Evolutionary conservation across 2,797 vertebrate species (phyloP), one percentile per base, ranked within the genome.

Genomic region (Tenualosa thibaudeaui): DNA sequence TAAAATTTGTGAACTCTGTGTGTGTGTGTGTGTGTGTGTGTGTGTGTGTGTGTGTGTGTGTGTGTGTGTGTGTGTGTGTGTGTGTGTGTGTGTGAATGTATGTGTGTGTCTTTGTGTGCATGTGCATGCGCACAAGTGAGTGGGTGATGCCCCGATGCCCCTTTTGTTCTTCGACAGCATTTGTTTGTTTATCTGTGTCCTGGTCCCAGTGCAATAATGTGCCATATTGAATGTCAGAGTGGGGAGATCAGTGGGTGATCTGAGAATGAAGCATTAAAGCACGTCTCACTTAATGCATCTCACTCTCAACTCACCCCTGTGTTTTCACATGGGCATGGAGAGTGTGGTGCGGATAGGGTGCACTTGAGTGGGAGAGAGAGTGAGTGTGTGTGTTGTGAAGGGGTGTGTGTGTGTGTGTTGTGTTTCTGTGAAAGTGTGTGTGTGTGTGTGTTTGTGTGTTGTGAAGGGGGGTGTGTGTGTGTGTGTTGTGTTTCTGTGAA

Each of bases 51-150:
- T 68, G 26, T 37, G 65, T 68, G 65, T 71, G 12, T 71, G 65
- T 40, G 26, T 71, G 31, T 43, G 37, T 75, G 65, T 68, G 65
- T 68, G 65, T 68, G 62, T 68, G 62, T 68, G 62, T 68, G 62
- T 68, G 62, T 68, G 62, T 37, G 62, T 68, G 62, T 68, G 62
- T 68, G 26, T 68, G 62, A 37, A 26, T 68, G 62, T 37, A 10
- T 68, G 62, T 68, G 62, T 68, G 62, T 68, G 62, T 26, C 26
- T 68, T 26, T 68, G 62, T 68, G 24, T 68, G 62, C 19, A 26
- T 68, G 62, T 68, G 62, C 2, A 3, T 68, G 24, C 31, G 65
- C 12, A 5, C 15, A 12, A 15, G 26, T 37, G 65, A 12, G 62
- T 31, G 65, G 31, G 62, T 65, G 62, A 15, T 40, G 65, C 65